phyloP scores from a whole-genome alignment of 2,888 invertebrate genomes.

The Drosophila eohydei region DNA sequence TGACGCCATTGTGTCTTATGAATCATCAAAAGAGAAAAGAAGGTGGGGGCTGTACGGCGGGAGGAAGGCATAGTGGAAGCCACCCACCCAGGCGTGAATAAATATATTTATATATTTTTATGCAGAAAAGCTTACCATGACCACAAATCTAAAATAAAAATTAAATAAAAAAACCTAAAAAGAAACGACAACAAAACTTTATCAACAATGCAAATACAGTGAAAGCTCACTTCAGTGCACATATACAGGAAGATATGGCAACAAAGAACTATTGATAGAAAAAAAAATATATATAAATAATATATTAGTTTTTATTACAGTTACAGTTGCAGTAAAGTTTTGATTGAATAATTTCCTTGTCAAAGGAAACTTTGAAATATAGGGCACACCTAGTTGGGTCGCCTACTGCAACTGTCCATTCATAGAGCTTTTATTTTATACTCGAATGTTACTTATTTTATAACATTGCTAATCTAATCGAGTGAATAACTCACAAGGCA shows the following conservation, averaged over 20 bases:
- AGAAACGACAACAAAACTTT: constrained; percentile 3
- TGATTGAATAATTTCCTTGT: background rate
- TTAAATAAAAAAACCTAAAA: background rate
- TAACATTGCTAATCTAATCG: constrained; percentile 7
- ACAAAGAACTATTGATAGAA: background rate
- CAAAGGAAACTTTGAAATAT: background rate
- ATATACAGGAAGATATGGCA: background rate
- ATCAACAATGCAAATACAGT: constrained; percentile 4
- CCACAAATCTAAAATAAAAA: background rate
- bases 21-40: constrained; percentile 33
- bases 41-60: background rate
- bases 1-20: constrained; percentile 68
- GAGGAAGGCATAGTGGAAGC: constrained; percentile 5
- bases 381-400: background rate
- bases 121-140: constrained; percentile 3
- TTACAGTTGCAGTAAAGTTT: background rate
- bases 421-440: background rate
- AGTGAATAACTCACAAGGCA: background rate
- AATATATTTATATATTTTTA: constrained; percentile 6
- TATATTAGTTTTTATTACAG: background rate
- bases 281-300: too few relatives aligned
- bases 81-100: constrained; percentile 10
- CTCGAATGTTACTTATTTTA: background rate
- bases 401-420: too few relatives aligned
- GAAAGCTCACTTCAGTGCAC: background rate